Percentiles rank a stretch among this genome's conserved stretches.
Evolutionary conservation across 2,888 invertebrate species (phyloP).

Genomic region (Apamea sordens): DNA sequence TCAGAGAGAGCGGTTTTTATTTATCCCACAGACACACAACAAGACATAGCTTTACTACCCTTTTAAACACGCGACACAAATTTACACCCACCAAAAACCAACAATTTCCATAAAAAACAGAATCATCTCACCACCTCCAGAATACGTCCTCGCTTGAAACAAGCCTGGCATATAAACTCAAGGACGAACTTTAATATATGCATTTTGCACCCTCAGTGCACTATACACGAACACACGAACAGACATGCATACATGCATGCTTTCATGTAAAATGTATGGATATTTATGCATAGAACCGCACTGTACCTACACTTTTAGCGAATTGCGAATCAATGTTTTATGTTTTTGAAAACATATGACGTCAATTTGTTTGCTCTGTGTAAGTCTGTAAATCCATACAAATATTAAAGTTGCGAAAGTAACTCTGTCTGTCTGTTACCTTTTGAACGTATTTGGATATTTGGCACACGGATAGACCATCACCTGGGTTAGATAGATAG

Average conservation of each 20-base stretch:
- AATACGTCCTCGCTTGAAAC: conserved; percentile 64
- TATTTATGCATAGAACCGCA: conserved; percentile 69
- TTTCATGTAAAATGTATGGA: conserved; percentile 68
- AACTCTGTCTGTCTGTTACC: not conserved
- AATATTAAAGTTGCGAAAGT: not conserved
- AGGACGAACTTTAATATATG: conserved; percentile 75
- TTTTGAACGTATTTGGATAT: not conserved
- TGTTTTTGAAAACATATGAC: conserved; percentile 37
- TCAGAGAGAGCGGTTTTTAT: not conserved
- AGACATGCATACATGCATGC: conserved; percentile 36
- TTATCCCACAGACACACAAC: not conserved
- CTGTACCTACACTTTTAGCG: conserved; percentile 52
- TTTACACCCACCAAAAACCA: not conserved
- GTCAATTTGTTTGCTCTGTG: not conserved
- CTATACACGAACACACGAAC: conserved; percentile 28
- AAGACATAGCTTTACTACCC: not conserved
- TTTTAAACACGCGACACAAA: not conserved
- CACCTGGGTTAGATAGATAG: too few species aligned
- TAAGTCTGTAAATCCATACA: not conserved
- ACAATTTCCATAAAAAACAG: not conserved
- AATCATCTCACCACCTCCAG: conserved; percentile 41
- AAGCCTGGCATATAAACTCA: conserved; percentile 71
- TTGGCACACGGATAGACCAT: not conserved
- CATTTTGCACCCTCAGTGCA: conserved; percentile 69
- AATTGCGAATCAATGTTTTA: conserved; percentile 59